Conservation (phyloP, 2,113 vertebrate species). For the Pterocles orientalis region DNA sequence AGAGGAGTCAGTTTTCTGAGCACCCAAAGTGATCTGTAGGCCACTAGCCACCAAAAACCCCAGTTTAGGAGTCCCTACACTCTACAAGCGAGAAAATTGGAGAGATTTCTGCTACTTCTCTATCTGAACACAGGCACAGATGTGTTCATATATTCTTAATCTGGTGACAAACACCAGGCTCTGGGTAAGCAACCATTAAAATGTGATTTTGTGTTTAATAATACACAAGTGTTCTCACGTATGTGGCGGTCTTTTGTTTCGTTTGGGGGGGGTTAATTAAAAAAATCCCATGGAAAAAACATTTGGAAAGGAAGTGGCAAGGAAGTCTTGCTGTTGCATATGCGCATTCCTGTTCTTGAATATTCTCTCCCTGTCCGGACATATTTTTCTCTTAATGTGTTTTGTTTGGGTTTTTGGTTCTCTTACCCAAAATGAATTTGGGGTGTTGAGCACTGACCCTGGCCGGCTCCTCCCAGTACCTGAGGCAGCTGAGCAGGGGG, state of each 20-base stretch:
- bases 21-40: neutral
- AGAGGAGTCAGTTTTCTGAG: conserved; percentile 7
- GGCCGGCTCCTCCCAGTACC: neutral
- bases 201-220: neutral
- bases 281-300: neutral
- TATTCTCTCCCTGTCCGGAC: neutral
- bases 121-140: conserved; percentile 14
- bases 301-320: neutral
- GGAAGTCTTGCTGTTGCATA: neutral
- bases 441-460: conserved; percentile 52
- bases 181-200: conserved; percentile 14
- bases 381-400: neutral
- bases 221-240: neutral
- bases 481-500: conserved; percentile 68
- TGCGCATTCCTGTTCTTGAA: neutral
- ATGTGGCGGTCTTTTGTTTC: neutral
- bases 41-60: conserved; percentile 15
- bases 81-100: conserved; percentile 5
- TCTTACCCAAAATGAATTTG: conserved; percentile 46
- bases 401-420: neutral
- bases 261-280: neutral
- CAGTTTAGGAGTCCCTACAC: conserved; percentile 25
- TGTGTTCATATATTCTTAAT: conserved; percentile 21
- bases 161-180: conserved; percentile 21
- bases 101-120: conserved; percentile 30